Evolutionary conservation across 2,113 vertebrate species (phyloP).

Genomic region (Albula glossodonta): DNA sequence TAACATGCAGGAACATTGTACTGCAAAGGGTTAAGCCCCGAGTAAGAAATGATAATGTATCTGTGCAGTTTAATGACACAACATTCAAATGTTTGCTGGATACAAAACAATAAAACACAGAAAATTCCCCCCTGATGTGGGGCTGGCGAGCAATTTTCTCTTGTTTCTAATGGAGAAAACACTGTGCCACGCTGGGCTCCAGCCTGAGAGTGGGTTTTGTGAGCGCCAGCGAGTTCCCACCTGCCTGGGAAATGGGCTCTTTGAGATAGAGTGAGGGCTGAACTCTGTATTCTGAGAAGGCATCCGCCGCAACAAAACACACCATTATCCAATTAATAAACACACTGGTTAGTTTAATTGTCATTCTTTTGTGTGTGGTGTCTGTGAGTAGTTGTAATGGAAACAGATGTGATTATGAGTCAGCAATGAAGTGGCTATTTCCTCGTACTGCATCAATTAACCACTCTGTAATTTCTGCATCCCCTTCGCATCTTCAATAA

Average conservation of each 20-base stretch:
- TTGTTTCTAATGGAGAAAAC: slow-evolving; percentile 30
- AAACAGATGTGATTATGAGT: slow-evolving; percentile 58
- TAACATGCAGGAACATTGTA: not conserved
- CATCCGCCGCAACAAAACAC: slow-evolving; percentile 51
- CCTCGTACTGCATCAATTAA: slow-evolving; percentile 48
- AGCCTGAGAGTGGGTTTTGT: not conserved
- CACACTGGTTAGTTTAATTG: slow-evolving; percentile 53
- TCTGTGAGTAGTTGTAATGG: slow-evolving; percentile 44
- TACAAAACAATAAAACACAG: slow-evolving; percentile 44
- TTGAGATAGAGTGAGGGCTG: slow-evolving; percentile 29
- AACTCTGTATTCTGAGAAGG: slow-evolving; percentile 44
- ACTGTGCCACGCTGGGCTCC: not conserved
- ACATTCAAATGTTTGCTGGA: slow-evolving; percentile 46
- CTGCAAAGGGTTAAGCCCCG: slow-evolving; percentile 31
- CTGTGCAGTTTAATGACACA: slow-evolving; percentile 27
- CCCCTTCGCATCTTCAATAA: slow-evolving; percentile 33
- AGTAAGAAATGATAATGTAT: slow-evolving; percentile 34
- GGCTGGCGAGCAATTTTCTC: slow-evolving; percentile 45
- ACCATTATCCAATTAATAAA: slow-evolving; percentile 60
- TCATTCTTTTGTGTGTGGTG: slow-evolving; percentile 50
- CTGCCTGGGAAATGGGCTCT: slow-evolving; percentile 9
- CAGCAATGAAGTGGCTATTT: slow-evolving; percentile 54
- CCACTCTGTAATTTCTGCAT: slow-evolving; percentile 38
- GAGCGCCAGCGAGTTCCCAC: slow-evolving; percentile 7
- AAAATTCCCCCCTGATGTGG: slow-evolving; percentile 41